Conservation (phyloP, 2,888 invertebrate genomes). For the Creontiades dilutus region DNA sequence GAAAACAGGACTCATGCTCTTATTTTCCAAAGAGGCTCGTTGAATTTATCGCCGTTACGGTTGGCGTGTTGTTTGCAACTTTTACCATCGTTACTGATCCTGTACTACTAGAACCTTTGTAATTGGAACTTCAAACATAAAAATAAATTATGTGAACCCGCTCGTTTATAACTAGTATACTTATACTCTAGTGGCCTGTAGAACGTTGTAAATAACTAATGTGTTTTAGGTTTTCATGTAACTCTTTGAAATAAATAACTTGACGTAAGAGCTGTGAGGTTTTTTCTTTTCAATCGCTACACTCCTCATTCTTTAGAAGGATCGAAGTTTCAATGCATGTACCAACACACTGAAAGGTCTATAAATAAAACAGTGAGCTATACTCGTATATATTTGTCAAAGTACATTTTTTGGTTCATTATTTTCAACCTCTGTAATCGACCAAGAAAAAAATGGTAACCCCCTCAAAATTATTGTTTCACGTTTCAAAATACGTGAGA, state of each 20-base stretch:
- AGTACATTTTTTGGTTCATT: too few relatives aligned
- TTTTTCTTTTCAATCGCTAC: too few relatives aligned
- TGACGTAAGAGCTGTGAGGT: too few relatives aligned
- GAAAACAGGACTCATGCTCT: conserved; percentile 17
- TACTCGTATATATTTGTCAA: too few relatives aligned
- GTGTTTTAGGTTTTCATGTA: conserved; percentile 10
- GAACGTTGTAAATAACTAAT: background rate
- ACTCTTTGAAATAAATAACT: background rate
- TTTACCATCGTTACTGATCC: conserved; percentile 23
- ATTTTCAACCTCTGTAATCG: too few relatives aligned
- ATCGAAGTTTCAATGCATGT: too few relatives aligned
- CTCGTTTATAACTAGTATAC: conserved; percentile 10
- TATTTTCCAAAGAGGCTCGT: conserved; percentile 6
- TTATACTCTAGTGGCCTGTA: background rate
- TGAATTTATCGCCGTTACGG: conserved; percentile 35
- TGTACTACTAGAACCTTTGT: background rate
- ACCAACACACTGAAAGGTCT: too few relatives aligned
- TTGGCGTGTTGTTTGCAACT: conserved; percentile 34
- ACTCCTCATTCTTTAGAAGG: too few relatives aligned
- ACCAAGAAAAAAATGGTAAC: too few relatives aligned
- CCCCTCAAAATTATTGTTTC: too few relatives aligned
- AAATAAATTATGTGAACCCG: conserved; percentile 4
- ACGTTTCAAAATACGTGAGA: too few relatives aligned
- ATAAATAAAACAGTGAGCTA: too few relatives aligned
- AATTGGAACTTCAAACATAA: conserved; percentile 32